A percentile compares a stretch with the other conserved stretches of the same genome.
phyloP scores from a whole-genome alignment of 2,113 vertebrate genomes.

The Clarias gariepinus region DNA sequence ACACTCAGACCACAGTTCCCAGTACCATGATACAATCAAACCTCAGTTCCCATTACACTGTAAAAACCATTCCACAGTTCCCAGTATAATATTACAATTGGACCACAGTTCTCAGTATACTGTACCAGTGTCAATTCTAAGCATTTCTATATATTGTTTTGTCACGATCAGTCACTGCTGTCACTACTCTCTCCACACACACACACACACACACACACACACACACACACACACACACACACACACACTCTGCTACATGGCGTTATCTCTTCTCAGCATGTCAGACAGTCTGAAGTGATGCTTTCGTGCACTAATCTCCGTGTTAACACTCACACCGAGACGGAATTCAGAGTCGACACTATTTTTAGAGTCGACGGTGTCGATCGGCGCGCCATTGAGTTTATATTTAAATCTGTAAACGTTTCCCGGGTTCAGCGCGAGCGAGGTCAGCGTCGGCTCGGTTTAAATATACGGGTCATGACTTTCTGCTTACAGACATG shows the following conservation, averaged over 20 bases:
- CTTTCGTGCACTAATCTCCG: neutral
- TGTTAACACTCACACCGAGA: conserved; percentile 46
- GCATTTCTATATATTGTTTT: neutral
- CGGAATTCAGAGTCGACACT: conserved; percentile 56
- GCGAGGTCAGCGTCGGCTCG: neutral
- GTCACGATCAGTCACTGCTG: neutral
- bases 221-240: neutral
- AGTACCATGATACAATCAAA: neutral
- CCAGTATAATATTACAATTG: neutral
- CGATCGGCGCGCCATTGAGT: conserved; percentile 32
- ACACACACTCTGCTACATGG: neutral
- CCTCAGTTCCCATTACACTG: neutral
- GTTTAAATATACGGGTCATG: neutral
- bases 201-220: neutral
- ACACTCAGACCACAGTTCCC: neutral
- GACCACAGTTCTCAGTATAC: neutral
- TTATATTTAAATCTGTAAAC: conserved; percentile 50
- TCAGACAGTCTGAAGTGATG: neutral
- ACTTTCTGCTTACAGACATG: neutral
- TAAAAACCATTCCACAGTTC: neutral
- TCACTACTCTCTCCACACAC: neutral
- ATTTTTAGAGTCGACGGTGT: conserved; percentile 48
- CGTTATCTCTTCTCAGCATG: neutral
- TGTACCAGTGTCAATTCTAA: neutral
- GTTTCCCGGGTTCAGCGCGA: conserved; percentile 44